Evolutionary conservation across 2,113 vertebrate genomes (phyloP), one percentile per base, ranked within the genome.

Genomic region (Oryzias celebensis): DNA sequence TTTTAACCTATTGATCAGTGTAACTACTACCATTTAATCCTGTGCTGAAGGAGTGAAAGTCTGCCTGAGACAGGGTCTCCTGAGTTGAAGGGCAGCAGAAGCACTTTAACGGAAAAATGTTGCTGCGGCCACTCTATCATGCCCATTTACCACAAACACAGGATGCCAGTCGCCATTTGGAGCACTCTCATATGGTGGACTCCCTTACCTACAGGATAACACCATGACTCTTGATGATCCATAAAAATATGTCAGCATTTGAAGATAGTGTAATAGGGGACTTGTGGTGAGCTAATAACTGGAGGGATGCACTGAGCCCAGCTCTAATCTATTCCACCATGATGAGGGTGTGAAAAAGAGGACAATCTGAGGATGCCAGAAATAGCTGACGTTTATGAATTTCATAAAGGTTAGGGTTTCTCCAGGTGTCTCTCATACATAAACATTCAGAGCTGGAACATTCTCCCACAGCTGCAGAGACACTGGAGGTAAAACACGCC

Each of bases 1-100:
- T 96, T 94, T 96, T 98, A 96, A 99, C 95, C 96, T 98, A 99
- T 98, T 98, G 97, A 99, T 99, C 95, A 97, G 91, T 91, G 92
- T 95, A 98, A 97, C 96, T 96, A 95, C 94, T 92, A 95, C 94
- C 95, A 97, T 98, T 98, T 99, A 98, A 98, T 96, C 95, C 95
- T 88, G 93, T 92, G 93, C 91, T 93, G 93, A 95, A 94, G 90
- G 94, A 95, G 95, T 94, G 92, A 93, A 95, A 94, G 95, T 94
- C 93, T 84, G 92, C 93, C 95, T 85, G 83, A 91, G 86, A 89
- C 86, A 54, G 82, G 77, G 75, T 79, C 65, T 84, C 74, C 69
- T 81, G 78, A 81, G 77, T 76, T 68, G 80, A 63, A 77, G 67
- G 85, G 80, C 55, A 73, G 83, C 85, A 76, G 85, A 78, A 77